Conservation (phyloP, 2,113 vertebrate genomes). For the Theristicus caerulescens region DNA sequence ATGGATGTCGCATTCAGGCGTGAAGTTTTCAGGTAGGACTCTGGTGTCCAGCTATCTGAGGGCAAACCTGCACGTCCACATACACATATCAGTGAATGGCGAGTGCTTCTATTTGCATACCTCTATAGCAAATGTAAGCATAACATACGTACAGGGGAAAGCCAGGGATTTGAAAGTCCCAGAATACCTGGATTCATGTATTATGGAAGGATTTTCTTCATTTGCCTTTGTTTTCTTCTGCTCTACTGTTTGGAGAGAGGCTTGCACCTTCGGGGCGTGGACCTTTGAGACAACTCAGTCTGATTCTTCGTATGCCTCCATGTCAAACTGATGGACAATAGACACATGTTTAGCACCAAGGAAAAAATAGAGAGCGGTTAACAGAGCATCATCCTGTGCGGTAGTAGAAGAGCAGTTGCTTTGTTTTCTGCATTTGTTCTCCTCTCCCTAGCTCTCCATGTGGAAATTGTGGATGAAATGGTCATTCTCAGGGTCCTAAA, state of each 20-base stretch:
- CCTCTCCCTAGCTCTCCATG: neutral
- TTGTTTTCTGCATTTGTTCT: neutral
- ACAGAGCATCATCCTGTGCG: neutral
- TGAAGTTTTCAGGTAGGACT: neutral
- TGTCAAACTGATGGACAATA: neutral
- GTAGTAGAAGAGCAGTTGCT: neutral
- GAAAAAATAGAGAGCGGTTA: neutral
- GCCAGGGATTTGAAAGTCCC: neutral
- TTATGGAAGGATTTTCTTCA: neutral
- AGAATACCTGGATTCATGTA: neutral
- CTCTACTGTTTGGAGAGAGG: neutral
- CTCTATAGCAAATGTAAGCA: neutral
- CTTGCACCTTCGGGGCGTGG: neutral
- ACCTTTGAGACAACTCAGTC: neutral
- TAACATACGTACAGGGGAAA: neutral
- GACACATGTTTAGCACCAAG: neutral
- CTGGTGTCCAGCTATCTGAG: neutral
- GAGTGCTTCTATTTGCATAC: neutral
- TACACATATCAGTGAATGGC: neutral
- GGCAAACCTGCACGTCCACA: neutral
- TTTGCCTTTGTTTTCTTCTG: neutral
- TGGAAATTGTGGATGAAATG: neutral
- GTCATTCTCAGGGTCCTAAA: neutral
- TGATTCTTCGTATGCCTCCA: neutral
- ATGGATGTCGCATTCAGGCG: neutral